Evolutionary conservation across 1,140 invertebrate species (phyloP).

Genomic region (Proctacanthus coquilletti): DNA sequence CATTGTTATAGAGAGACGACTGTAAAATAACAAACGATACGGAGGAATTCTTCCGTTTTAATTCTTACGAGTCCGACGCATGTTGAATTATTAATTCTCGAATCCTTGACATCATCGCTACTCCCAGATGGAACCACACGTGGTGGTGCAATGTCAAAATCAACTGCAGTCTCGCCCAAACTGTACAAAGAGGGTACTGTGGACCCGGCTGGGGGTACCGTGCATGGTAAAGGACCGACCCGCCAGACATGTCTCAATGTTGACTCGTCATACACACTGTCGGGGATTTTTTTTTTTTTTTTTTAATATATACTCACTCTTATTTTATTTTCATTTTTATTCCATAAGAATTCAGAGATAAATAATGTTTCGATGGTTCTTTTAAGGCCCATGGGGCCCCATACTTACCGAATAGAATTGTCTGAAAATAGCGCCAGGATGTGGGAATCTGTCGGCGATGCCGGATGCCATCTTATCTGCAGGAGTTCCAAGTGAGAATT

Average conservation of each 20-base stretch:
- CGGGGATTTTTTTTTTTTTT: neutral
- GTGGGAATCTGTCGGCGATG: conserved; percentile 56
- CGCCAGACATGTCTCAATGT: conserved; percentile 26
- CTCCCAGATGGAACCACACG: neutral
- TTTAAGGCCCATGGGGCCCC: neutral
- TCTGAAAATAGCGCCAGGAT: conserved; percentile 65
- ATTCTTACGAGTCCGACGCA: no score
- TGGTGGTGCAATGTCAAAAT: conserved; percentile 66
- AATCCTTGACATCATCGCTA: neutral
- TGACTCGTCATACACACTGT: conserved; percentile 34
- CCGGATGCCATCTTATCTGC: conserved; percentile 67
- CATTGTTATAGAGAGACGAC: no score
- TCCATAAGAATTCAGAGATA: no score
- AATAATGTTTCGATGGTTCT: no score
- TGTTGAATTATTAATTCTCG: neutral
- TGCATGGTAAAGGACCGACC: conserved; percentile 16
- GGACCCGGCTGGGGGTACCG: no score
- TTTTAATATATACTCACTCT: no score
- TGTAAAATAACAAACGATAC: no score
- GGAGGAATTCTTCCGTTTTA: no score
- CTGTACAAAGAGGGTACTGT: conserved; percentile 32
- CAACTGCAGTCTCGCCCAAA: conserved; percentile 64
- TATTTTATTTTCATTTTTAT: no score
- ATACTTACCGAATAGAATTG: conserved; percentile 54
- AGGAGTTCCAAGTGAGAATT: conserved; percentile 42